phyloP scores from a whole-genome alignment of 1,140 invertebrate genomes.

The Globodera rostochiensis region DNA sequence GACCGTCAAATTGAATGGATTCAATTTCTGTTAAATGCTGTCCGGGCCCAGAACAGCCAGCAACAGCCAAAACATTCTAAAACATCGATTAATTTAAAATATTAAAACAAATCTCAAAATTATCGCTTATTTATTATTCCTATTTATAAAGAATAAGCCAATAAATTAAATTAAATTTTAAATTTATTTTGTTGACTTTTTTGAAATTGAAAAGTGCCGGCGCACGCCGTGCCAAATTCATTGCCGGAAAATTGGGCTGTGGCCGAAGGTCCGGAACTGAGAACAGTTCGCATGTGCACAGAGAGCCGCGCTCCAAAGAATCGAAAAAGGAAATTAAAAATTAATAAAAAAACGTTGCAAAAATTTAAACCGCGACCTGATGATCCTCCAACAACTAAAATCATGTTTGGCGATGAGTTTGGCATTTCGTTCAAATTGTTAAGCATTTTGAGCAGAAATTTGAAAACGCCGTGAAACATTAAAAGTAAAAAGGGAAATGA shows the following conservation, averaged over 20 bases:
- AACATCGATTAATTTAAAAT: neutral
- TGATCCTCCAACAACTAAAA: neutral
- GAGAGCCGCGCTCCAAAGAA: neutral
- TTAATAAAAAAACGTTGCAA: neutral
- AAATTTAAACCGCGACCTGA: neutral
- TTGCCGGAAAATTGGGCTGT: neutral
- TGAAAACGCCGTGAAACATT: neutral
- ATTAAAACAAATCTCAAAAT: neutral
- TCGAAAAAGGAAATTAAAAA: neutral
- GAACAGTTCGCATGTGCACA: conserved; percentile 10
- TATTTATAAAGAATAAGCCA: neutral
- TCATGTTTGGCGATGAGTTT: neutral
- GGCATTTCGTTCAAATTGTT: neutral
- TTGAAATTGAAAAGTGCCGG: conserved; percentile 5
- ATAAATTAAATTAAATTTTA: neutral
- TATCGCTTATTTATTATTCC: too few species aligned
- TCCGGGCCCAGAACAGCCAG: neutral
- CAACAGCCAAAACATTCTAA: neutral
- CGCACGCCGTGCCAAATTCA: neutral
- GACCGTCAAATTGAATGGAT: conserved; percentile 2
- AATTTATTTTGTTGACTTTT: neutral
- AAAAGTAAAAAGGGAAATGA: neutral
- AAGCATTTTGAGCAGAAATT: neutral
- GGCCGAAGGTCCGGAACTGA: neutral
- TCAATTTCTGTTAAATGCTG: neutral